Conservation (phyloP, 2,113 vertebrate species). For the Actenoides lindsayi region DNA sequence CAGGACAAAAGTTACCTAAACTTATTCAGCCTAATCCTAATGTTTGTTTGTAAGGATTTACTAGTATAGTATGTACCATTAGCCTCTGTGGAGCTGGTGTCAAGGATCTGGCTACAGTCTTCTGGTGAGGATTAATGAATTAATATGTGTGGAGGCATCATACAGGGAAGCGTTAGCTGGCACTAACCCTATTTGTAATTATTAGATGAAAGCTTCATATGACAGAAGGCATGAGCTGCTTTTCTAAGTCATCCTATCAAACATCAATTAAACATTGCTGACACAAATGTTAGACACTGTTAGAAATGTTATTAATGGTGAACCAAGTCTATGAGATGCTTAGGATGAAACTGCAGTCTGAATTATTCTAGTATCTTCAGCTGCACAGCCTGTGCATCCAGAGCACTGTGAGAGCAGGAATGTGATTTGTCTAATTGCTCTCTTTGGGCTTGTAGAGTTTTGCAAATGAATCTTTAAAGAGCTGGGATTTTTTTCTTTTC, state of each 20-base stretch:
- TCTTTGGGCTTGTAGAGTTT: not conserved
- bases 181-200: not conserved
- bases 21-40: not conserved
- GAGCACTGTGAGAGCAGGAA: not conserved
- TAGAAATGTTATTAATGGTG: not conserved
- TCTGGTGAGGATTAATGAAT: not conserved
- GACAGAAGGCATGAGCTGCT: not conserved
- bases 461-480: not conserved
- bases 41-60: not conserved
- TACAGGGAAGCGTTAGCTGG: not conserved
- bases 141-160: not conserved
- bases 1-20: not conserved
- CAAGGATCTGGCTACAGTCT: not conserved
- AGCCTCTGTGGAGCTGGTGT: not conserved
- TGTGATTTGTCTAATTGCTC: not conserved
- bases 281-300: not conserved
- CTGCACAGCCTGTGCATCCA: not conserved
- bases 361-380: not conserved
- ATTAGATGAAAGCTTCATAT: not conserved
- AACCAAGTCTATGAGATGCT: not conserved
- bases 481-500: not conserved
- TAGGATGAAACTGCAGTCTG: not conserved
- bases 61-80: accelerated
- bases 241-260: not conserved
- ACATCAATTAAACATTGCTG: not conserved